Base-by-base conservation (phyloP, 2,797 vertebrate genomes). In the Lepidocolaptes lacrymiger region DNA sequence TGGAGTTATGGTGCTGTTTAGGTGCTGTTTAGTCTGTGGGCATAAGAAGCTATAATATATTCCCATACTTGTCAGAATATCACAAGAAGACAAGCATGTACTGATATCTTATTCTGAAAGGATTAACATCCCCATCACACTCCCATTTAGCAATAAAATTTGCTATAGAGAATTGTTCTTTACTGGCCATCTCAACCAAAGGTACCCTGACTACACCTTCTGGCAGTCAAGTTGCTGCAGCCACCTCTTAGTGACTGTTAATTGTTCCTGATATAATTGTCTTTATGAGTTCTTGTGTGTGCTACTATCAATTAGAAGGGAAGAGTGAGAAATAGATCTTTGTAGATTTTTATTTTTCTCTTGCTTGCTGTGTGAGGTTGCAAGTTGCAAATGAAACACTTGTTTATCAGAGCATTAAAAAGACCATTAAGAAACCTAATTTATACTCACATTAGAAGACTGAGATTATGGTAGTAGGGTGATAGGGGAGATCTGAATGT, bases 171-270 rank as follows among this genome's bases (percentile, higher is more conserved):
- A 39, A 23, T 72, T 37, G 49, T 46, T 72, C 22, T 84, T 73
- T 69, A 43, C 18, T 62, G 12, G 16, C 7, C 9, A 17, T 49
- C 69, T 88, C 46, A 72, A 63, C 19, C 7, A 64, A 81, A 91
- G 62, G 66, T 51, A 68, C 88, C 90, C 62, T 91, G 88, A 73
- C 86, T 95, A 84, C 62, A 72, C 77, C 88, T 90, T 93, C 95
- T 81, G 86, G 80, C 58, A 64, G 76, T 17, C 37, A 66, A 30
- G 72, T 58, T 64, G 23, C 59, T 86, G 77, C 86, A 94, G 11
- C 28, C 8, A 1, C 67, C 21, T 63, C n/a, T 37, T 11, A 36
- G 8, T 32, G 37, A 46, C 37, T 46, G 30, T 51, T 85, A 72
- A 69, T 68, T 58, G 6, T 32, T 91, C 24, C 10, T 36, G 27